Conservation (phyloP, 1,140 invertebrate species). For the Myzus persicae region DNA sequence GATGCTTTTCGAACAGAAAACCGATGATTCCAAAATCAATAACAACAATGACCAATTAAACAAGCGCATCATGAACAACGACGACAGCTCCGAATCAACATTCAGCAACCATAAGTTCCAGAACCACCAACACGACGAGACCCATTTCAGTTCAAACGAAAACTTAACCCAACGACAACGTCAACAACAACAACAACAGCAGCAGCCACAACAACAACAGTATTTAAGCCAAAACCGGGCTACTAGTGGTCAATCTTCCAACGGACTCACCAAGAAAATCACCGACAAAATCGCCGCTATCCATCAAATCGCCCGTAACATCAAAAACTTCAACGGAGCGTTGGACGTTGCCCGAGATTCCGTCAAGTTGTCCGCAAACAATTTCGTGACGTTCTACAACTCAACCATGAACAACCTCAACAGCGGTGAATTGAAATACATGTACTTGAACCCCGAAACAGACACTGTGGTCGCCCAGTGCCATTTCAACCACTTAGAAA, state of each 20-base stretch:
- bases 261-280: neutral
- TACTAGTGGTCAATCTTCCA: neutral
- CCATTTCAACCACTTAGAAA: neutral
- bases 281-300: too few species aligned
- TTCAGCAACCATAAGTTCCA: neutral
- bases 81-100: neutral
- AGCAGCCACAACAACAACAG: neutral
- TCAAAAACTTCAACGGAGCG: neutral
- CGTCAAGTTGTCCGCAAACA: neutral
- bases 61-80: neutral
- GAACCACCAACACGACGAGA: neutral
- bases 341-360: neutral
- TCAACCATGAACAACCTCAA: neutral
- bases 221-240: neutral
- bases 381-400: conserved; percentile 14
- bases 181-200: neutral
- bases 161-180: neutral
- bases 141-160: neutral
- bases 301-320: neutral
- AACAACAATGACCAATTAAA: neutral
- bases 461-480: neutral
- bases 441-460: neutral
- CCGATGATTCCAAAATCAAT: neutral
- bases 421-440: neutral
- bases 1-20: neutral